These are phyloP conservation scores for Myoxocephalus aenaeus DNA, from an alignment of 2,797 vertebrate genomes.

Conservation along the genomic window DNA sequence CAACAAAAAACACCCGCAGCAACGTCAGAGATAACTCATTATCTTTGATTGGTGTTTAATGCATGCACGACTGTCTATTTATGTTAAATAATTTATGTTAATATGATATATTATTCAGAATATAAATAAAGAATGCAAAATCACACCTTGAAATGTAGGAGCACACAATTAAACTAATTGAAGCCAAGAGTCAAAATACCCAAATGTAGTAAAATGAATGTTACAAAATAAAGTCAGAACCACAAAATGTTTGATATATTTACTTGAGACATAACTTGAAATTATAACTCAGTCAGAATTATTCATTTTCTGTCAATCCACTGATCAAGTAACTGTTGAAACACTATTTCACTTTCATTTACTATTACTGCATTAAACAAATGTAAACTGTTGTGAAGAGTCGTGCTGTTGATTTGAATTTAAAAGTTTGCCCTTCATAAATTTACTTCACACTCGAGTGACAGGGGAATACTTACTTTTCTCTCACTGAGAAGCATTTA, in stretches of 20 bases:
- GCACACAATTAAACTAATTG: no score
- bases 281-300: not conserved
- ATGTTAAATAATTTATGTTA: no score
- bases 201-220: not conserved
- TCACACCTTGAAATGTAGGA: no score
- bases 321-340: not conserved
- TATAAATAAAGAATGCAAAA: no score
- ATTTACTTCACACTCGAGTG: not conserved
- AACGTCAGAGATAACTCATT: not conserved
- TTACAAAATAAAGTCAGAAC: not conserved
- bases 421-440: not conserved
- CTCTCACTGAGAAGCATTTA: not conserved
- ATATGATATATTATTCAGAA: no score
- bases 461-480: not conserved
- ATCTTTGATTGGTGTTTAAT: not conserved
- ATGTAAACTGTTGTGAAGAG: not conserved
- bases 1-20: slow-evolving; percentile 1
- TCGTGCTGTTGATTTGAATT: not conserved
- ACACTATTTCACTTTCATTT: not conserved
- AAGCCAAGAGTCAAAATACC: not conserved
- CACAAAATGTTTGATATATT: not conserved
- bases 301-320: not conserved
- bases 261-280: not conserved
- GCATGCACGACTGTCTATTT: no score
- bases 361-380: no score